Evolutionary conservation across 2,797 vertebrate genomes (phyloP).

Genomic region (Microctenopoma lineatum): DNA sequence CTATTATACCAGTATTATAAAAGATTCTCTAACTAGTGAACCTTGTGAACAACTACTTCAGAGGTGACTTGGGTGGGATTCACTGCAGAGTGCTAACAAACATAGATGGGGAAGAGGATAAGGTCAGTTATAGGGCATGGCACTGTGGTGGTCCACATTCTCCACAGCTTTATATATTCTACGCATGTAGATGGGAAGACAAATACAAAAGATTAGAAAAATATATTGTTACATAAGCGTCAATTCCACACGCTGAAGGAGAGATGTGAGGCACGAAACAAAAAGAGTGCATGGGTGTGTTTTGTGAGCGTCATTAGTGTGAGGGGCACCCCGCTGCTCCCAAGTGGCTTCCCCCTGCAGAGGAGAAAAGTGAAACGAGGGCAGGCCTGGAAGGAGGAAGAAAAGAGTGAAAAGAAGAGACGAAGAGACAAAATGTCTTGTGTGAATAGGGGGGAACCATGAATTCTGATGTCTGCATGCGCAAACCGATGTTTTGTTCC

Average conservation of each 20-base stretch:
- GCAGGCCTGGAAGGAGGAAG: background rate
- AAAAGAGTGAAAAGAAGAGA: background rate
- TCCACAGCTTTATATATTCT: no score
- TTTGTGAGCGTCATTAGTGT: constrained; percentile 20
- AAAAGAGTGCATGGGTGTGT: constrained; percentile 8
- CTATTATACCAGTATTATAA: no score
- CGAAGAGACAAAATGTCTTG: background rate
- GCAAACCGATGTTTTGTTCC: constrained; percentile 33
- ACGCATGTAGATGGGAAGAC: no score
- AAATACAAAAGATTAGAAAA: background rate
- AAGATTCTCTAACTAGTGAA: no score
- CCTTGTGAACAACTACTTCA: no score
- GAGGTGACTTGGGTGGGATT: no score
- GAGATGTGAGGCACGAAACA: background rate
- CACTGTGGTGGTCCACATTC: no score
- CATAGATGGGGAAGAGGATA: no score
- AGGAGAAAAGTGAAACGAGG: constrained; percentile 23
- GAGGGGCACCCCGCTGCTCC: constrained; percentile 22
- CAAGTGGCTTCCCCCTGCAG: constrained; percentile 22
- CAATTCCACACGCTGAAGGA: constrained; percentile 1
- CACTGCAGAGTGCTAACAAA: no score
- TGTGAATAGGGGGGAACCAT: constrained; percentile 12
- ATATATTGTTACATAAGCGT: background rate
- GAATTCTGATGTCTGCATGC: background rate
- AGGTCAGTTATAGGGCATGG: no score